These are phyloP conservation scores for Drosophila leonis DNA, from an alignment of 2,888 invertebrate genomes.

Conservation along the genomic window DNA sequence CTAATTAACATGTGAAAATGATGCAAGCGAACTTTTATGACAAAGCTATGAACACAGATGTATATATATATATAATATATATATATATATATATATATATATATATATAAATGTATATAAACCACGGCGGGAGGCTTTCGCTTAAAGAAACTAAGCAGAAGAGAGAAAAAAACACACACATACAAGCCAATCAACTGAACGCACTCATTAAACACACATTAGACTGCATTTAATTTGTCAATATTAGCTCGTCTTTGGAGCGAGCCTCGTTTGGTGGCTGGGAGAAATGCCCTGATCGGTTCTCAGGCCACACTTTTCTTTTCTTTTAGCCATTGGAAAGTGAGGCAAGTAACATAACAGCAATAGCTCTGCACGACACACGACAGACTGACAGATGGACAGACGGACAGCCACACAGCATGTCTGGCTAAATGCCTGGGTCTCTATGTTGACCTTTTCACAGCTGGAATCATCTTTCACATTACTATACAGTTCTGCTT, in stretches of 20 bases:
- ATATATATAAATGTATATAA: neutral
- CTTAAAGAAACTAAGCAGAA: neutral
- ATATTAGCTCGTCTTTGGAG: constrained; percentile 62
- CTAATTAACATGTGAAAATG: constrained; percentile 45
- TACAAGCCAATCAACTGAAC: constrained; percentile 36
- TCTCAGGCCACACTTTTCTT: constrained; percentile 77
- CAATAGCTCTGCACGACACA: constrained; percentile 72
- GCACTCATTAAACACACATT: constrained; percentile 75
- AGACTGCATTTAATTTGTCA: constrained; percentile 80
- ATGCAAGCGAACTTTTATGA: constrained; percentile 17
- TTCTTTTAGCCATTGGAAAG: constrained; percentile 72
- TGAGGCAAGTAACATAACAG: constrained; percentile 61
- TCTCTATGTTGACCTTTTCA: constrained; percentile 76
- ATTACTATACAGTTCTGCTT: constrained; percentile 55
- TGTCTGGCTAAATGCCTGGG: constrained; percentile 57
- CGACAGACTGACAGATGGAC: constrained; percentile 28
- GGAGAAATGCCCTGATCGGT: constrained; percentile 58
- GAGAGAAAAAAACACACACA: neutral
- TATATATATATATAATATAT: neutral
- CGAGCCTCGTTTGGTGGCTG: constrained; percentile 16
- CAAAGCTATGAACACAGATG: neutral
- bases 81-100: neutral
- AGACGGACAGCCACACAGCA: constrained; percentile 21
- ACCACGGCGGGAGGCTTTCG: constrained; percentile 14
- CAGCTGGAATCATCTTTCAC: constrained; percentile 78